Conservation (phyloP, 2,797 vertebrate genomes). For the Acestrorhynchus altus region DNA sequence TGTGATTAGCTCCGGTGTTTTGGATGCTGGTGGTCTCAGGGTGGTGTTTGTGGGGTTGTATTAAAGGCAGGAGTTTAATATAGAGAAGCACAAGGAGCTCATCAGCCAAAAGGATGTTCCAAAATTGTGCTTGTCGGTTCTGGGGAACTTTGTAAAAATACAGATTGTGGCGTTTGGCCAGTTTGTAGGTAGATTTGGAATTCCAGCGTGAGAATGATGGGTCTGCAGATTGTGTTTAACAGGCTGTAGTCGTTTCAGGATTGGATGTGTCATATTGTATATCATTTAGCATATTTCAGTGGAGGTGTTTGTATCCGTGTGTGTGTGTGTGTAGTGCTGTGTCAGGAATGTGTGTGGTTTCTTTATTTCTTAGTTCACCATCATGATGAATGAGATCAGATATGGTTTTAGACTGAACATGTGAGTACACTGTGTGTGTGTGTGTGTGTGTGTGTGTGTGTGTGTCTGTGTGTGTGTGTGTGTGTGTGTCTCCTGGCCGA, state of each 20-base stretch:
- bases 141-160: not conserved
- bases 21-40: not conserved
- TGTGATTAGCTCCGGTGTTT: not conserved
- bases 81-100: not conserved
- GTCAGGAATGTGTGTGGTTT: not conserved
- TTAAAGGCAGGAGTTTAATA: not conserved
- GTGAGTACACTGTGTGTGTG: conserved; percentile 1
- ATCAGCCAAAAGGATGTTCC: not conserved
- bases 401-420: not conserved
- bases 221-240: not conserved
- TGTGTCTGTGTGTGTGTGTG: not conserved
- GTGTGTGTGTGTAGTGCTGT: not conserved
- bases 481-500: not conserved
- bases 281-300: not conserved
- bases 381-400: not conserved
- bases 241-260: not conserved
- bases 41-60: not conserved
- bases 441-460: conserved; percentile 12
- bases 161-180: not conserved
- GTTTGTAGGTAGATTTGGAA: too few species aligned
- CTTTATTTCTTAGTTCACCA: not conserved
- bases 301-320: not conserved
- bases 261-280: not conserved
- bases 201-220: not conserved
- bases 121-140: not conserved